A percentile compares a stretch with the other conserved stretches of the same genome.
Conservation (phyloP, 1,140 invertebrate species). For the Tetragnatha versicolor region DNA sequence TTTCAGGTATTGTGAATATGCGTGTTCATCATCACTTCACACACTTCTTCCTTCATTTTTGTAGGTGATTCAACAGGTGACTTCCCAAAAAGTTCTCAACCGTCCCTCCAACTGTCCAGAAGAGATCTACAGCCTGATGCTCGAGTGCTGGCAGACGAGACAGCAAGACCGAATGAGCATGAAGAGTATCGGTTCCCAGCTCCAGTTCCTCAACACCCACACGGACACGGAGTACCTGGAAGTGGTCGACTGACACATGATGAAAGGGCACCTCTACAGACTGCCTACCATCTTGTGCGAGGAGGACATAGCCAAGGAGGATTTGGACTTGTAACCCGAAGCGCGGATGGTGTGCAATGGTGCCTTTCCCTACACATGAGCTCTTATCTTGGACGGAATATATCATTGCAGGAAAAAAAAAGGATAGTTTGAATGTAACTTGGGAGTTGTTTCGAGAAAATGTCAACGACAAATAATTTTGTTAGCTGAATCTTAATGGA, state of each 20-base stretch:
- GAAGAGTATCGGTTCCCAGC: constrained; percentile 60
- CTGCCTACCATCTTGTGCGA: constrained; percentile 20
- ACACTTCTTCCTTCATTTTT: constrained; percentile 40
- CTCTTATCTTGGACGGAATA: too few relatives aligned
- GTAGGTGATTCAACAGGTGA: constrained; percentile 65
- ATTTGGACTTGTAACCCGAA: too few relatives aligned
- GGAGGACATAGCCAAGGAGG: too few relatives aligned
- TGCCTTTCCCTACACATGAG: too few relatives aligned
- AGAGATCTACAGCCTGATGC: constrained; percentile 64
- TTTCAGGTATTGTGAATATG: too few relatives aligned
- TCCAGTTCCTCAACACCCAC: constrained; percentile 53
- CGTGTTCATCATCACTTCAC: too few relatives aligned
- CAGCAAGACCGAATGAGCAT: constrained; percentile 64
- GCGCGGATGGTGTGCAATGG: too few relatives aligned
- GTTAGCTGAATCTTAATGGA: too few relatives aligned
- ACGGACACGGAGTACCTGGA: constrained; percentile 40
- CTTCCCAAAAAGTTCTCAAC: constrained; percentile 61
- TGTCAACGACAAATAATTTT: too few relatives aligned
- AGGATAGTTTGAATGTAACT: too few relatives aligned
- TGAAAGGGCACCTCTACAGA: constrained; percentile 33
- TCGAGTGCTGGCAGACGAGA: constrained; percentile 63
- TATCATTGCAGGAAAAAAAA: too few relatives aligned
- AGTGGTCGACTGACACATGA: constrained; percentile 47
- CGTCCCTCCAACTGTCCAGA: constrained; percentile 61
- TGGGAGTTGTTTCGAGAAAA: too few relatives aligned